Evolutionary conservation across 2,888 invertebrate species (phyloP).

Genomic region (Poecilus cupreus): DNA sequence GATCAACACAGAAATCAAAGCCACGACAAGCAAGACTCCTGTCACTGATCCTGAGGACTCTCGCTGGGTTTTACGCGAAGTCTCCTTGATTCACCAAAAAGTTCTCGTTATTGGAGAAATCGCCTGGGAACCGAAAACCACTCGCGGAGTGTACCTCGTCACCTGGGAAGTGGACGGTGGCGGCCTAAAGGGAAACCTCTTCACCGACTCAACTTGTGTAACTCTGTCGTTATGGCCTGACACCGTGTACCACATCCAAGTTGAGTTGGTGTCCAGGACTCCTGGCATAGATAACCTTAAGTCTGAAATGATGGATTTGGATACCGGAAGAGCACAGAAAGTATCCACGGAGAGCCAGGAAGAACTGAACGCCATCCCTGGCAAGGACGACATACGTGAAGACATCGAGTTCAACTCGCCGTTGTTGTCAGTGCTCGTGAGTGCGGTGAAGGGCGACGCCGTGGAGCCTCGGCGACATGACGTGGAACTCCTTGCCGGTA

Average conservation of each 20-base stretch:
- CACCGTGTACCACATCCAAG: conserved; percentile 88
- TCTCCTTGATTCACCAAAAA: conserved; percentile 83
- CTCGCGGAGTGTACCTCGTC: conserved; percentile 83
- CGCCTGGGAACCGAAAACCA: conserved; percentile 82
- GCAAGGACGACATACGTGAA: conserved; percentile 67
- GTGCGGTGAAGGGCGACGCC: conserved; percentile 78
- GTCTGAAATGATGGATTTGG: conserved; percentile 80
- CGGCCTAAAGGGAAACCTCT: conserved; percentile 86
- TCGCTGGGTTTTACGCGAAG: conserved; percentile 80
- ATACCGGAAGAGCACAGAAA: conserved; percentile 79
- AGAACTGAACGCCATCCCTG: conserved; percentile 76
- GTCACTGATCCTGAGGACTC: conserved; percentile 73
- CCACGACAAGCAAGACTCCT: conserved; percentile 73
- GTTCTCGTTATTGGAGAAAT: conserved; percentile 83
- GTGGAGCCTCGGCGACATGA: conserved; percentile 75
- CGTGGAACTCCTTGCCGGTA: conserved; percentile 77
- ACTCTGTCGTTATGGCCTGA: conserved; percentile 88
- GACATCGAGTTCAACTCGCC: conserved; percentile 73
- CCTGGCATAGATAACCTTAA: conserved; percentile 79
- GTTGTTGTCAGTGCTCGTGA: conserved; percentile 78
- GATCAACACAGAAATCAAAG: conserved; percentile 74
- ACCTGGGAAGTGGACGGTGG: conserved; percentile 91
- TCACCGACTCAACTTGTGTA: conserved; percentile 87
- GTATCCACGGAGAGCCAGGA: conserved; percentile 80
- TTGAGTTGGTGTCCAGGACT: conserved; percentile 78